phyloP scores from a whole-genome alignment of 1,140 invertebrate genomes.

The Mizuhopecten yessoensis region DNA sequence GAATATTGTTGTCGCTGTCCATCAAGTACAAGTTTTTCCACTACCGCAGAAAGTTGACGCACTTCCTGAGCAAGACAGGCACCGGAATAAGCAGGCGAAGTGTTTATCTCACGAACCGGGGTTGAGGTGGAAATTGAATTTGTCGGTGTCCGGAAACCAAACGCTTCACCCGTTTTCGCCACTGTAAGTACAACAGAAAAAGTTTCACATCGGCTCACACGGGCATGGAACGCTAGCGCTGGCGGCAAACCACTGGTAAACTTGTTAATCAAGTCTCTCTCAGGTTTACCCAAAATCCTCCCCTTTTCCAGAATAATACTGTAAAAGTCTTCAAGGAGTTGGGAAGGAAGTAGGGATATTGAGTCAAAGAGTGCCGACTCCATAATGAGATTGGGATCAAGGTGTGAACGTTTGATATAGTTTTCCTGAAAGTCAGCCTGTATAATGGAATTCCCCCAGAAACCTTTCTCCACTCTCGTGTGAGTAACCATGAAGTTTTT shows the following conservation, averaged over 20 bases:
- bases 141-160: slow-evolving; percentile 13
- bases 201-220: not conserved
- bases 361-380: slow-evolving; percentile 41
- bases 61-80: too few species aligned
- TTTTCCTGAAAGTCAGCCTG: not conserved
- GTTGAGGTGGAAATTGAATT: too few species aligned
- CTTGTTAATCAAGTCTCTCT: not conserved
- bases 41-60: too few species aligned
- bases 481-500: slow-evolving; percentile 40
- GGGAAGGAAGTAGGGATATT: not conserved
- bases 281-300: not conserved
- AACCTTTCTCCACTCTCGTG: slow-evolving; percentile 41
- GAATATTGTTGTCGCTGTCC: too few species aligned
- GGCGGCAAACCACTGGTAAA: slow-evolving; percentile 24
- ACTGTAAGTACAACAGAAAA: slow-evolving; percentile 15
- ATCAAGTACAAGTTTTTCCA: too few species aligned
- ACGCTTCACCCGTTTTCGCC: slow-evolving; percentile 46
- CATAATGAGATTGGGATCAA: slow-evolving; percentile 32
- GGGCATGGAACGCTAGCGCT: slow-evolving; percentile 23
- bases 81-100: too few species aligned
- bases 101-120: too few species aligned
- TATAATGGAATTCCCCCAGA: slow-evolving; percentile 7
- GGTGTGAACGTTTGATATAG: not conserved
- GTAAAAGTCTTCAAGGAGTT: slow-evolving; percentile 30
- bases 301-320: slow-evolving; percentile 41